phyloP scores from a whole-genome alignment of 2,888 invertebrate species.

The Nephrotoma flavescens region DNA sequence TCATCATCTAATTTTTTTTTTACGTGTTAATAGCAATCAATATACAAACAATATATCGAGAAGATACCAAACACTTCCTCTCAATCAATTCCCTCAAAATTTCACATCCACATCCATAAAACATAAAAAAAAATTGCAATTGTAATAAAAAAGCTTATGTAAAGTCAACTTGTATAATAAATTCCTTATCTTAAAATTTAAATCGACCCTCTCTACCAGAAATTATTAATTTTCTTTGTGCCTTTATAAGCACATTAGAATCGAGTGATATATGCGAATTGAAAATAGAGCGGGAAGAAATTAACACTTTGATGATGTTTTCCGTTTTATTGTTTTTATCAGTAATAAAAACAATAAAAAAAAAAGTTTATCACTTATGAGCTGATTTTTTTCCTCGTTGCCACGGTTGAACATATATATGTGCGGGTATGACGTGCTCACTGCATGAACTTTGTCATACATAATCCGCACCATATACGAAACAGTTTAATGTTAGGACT shows the following conservation, averaged over 20 bases:
- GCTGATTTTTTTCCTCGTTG: background rate
- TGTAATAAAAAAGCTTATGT: background rate
- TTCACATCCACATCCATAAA: background rate
- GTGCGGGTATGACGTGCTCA: background rate
- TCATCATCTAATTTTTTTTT: background rate
- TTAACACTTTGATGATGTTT: background rate
- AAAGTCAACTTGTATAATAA: background rate
- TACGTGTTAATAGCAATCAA: background rate
- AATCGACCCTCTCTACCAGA: background rate
- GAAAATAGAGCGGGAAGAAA: background rate
- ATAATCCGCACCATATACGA: background rate
- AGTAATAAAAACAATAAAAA: background rate
- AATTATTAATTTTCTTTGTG: background rate
- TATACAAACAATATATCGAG: background rate
- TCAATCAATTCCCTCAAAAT: background rate
- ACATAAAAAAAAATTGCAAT: background rate
- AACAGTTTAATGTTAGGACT: background rate
- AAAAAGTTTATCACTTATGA: background rate
- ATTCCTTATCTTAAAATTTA: background rate
- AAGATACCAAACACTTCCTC: background rate
- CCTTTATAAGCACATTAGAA: background rate
- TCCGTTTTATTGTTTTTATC: background rate
- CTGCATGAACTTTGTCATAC: background rate
- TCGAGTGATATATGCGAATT: background rate
- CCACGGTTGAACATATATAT: background rate